These are phyloP conservation scores for Raphicerus campestris DNA, from an alignment of 2,113 vertebrate genomes.

Conservation along the genomic window DNA sequence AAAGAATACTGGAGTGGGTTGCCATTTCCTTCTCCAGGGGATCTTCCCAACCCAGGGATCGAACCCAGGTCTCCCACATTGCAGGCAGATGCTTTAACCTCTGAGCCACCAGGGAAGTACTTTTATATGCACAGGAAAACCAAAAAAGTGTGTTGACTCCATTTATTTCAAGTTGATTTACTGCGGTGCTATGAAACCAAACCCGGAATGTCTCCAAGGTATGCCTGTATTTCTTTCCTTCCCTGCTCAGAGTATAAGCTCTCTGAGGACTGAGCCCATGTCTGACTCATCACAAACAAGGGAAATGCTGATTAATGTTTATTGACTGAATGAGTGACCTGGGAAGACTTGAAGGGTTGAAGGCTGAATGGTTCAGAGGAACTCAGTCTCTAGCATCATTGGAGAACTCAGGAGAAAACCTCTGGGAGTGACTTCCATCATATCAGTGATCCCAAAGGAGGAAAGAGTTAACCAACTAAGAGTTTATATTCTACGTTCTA, in stretches of 20 bases:
- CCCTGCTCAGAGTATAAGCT: not conserved
- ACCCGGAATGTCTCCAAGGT: not conserved
- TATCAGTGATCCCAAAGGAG: not conserved
- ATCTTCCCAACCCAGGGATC: too few species aligned
- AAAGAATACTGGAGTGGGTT: too few species aligned
- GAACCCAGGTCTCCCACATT: too few species aligned
- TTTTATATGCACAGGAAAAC: not conserved
- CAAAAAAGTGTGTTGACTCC: not conserved
- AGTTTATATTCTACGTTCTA: not conserved
- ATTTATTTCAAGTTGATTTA: not conserved
- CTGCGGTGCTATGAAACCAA: not conserved
- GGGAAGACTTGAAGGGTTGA: not conserved
- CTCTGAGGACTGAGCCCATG: not conserved
- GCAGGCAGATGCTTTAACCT: too few species aligned
- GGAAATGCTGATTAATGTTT: not conserved
- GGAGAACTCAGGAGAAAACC: not conserved
- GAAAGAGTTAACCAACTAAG: not conserved
- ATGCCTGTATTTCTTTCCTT: not conserved
- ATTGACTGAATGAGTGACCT: not conserved
- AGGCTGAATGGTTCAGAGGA: not conserved
- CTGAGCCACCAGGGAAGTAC: not conserved
- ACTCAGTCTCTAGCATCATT: not conserved
- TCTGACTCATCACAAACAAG: not conserved
- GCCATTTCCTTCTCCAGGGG: too few species aligned
- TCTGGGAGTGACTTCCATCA: not conserved